These are phyloP conservation scores for Hippocampus guttulatus DNA, from an alignment of 2,113 vertebrate genomes.

Conservation along the genomic window DNA sequence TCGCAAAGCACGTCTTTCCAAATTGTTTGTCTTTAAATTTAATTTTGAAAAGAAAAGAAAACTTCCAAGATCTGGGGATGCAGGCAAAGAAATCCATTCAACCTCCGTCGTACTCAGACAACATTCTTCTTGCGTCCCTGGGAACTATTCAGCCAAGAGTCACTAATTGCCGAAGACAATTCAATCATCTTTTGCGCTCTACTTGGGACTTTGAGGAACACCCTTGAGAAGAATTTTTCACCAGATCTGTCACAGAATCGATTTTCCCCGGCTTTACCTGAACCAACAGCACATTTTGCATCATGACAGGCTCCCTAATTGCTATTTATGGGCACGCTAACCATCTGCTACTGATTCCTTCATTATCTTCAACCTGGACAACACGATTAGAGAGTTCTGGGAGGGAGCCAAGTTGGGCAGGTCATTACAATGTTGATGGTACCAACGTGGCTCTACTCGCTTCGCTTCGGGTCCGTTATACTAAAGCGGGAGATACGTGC, in stretches of 20 bases:
- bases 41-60: neutral
- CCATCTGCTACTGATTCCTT: slow-evolving; percentile 83
- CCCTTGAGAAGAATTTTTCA: slow-evolving; percentile 39
- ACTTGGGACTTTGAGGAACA: slow-evolving; percentile 22
- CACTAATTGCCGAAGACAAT: slow-evolving; percentile 23
- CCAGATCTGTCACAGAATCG: slow-evolving; percentile 51
- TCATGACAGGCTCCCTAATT: slow-evolving; percentile 82
- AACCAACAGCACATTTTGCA: slow-evolving; percentile 63
- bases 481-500: neutral
- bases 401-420: slow-evolving; percentile 72
- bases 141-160: neutral
- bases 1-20: no score
- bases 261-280: slow-evolving; percentile 45
- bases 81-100: neutral
- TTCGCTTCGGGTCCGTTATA: neutral
- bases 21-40: neutral
- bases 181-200: slow-evolving; percentile 36
- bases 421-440: slow-evolving; percentile 74
- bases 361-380: slow-evolving; percentile 87
- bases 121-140: neutral
- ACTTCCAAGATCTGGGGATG: neutral
- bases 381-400: slow-evolving; percentile 80
- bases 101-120: neutral
- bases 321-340: slow-evolving; percentile 76
- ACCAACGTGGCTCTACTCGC: neutral